A percentile compares a stretch with the other conserved stretches of the same genome.
Conservation (phyloP, 2,888 invertebrate genomes). For the Plusia festucae region DNA sequence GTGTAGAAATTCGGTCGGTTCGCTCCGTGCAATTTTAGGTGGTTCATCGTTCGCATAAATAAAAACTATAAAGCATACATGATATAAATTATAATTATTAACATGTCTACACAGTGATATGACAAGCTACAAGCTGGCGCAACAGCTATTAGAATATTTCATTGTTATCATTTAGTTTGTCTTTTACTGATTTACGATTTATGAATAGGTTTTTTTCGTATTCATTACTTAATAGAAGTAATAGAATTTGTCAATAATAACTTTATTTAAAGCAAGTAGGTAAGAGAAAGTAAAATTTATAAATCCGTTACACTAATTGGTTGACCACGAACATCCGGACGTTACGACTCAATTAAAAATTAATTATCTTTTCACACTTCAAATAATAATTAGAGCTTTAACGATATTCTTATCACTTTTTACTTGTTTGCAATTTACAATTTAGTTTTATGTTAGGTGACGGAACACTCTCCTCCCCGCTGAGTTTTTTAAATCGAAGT, state of each 20-base stretch:
- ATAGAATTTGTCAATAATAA: not conserved
- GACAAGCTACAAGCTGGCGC: slow-evolving; percentile 8
- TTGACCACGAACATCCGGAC: slow-evolving; percentile 22
- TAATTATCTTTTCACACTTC: slow-evolving; percentile 29
- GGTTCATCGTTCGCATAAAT: slow-evolving; percentile 25
- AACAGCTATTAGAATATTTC: slow-evolving; percentile 8
- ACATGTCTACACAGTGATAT: slow-evolving; percentile 19
- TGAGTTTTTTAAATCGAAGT: no score
- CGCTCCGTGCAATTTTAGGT: slow-evolving; percentile 29
- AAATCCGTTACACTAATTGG: slow-evolving; percentile 32
- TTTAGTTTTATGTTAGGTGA: not conserved
- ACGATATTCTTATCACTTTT: no score
- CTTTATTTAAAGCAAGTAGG: not conserved
- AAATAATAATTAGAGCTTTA: not conserved
- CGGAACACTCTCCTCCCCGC: no score
- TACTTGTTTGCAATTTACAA: not conserved
- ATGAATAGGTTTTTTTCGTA: not conserved
- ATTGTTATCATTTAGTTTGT: not conserved
- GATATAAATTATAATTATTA: slow-evolving; percentile 42
- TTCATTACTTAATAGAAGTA: not conserved
- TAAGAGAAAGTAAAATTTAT: slow-evolving; percentile 24
- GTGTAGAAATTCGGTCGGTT: slow-evolving; percentile 36
- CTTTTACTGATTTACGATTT: slow-evolving; percentile 7
- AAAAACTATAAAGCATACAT: slow-evolving; percentile 15
- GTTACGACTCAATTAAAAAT: slow-evolving; percentile 36